Conservation (phyloP, 2,113 vertebrate genomes). For the Sinocyclocheilus anophthalmus region DNA sequence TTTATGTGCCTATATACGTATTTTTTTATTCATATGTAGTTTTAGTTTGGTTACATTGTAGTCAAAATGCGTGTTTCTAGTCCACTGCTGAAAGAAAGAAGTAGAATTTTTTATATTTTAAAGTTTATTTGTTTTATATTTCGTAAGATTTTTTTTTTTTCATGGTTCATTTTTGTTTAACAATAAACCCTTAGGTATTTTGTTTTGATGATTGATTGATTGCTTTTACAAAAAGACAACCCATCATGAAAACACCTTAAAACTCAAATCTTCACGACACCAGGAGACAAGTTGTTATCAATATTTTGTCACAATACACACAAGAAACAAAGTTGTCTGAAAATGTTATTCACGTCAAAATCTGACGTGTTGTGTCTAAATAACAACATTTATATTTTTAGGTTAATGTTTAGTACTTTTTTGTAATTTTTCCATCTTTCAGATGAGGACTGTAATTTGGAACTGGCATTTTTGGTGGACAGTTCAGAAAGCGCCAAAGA, state of each 20-base stretch:
- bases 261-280: neutral
- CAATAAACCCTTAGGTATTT: too few species aligned
- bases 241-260: neutral
- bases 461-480: slow-evolving; percentile 88
- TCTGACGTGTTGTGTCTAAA: too few species aligned
- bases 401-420: neutral
- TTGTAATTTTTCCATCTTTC: neutral
- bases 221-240: neutral
- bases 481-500: slow-evolving; percentile 89
- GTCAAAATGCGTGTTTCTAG: too few species aligned
- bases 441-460: slow-evolving; percentile 82
- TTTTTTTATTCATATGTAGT: too few species aligned
- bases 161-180: too few species aligned
- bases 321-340: neutral
- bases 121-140: too few species aligned
- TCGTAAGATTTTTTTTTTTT: too few species aligned
- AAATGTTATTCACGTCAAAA: neutral
- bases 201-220: too few species aligned
- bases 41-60: too few species aligned
- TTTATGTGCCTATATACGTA: too few species aligned
- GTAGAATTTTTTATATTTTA: too few species aligned
- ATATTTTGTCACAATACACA: neutral
- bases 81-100: too few species aligned
- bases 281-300: neutral
- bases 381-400: neutral